A percentile compares a stretch with the other conserved stretches of the same genome.
Evolutionary conservation across 2,797 vertebrate species (phyloP).

Genomic region (Limosa lapponica): DNA sequence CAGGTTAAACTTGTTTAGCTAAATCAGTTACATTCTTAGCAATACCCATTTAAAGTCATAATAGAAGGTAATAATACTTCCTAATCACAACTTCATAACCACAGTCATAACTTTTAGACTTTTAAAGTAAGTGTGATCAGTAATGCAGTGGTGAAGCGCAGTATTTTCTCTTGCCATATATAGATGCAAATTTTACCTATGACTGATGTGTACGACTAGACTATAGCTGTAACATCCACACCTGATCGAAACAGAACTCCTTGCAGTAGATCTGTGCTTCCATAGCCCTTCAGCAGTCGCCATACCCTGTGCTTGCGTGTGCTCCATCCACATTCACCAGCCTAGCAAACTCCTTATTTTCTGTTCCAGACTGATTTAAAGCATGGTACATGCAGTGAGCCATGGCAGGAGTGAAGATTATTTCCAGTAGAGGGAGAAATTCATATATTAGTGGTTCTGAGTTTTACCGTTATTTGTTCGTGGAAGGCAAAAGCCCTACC

Average conservation of each 20-base stretch:
- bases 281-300: not conserved
- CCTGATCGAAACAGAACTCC: not conserved
- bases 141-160: not conserved
- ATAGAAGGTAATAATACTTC: not conserved
- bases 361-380: not conserved
- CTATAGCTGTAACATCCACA: not conserved
- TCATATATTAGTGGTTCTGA: not conserved
- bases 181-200: not conserved
- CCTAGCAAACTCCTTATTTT: not conserved
- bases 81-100: not conserved
- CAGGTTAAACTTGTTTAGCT: not conserved
- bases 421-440: not conserved
- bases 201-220: rapidly evolving
- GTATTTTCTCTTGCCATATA: not conserved
- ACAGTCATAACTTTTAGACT: not conserved
- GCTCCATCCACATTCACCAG: not conserved
- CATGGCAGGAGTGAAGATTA: not conserved
- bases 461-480: not conserved
- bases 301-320: not conserved
- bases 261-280: not conserved
- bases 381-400: not conserved
- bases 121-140: not conserved
- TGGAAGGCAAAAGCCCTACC: not conserved
- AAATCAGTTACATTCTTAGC: not conserved
- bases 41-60: not conserved